phyloP scores from a whole-genome alignment of 2,888 invertebrate genomes.

The Chalcosyrphus nemorum region DNA sequence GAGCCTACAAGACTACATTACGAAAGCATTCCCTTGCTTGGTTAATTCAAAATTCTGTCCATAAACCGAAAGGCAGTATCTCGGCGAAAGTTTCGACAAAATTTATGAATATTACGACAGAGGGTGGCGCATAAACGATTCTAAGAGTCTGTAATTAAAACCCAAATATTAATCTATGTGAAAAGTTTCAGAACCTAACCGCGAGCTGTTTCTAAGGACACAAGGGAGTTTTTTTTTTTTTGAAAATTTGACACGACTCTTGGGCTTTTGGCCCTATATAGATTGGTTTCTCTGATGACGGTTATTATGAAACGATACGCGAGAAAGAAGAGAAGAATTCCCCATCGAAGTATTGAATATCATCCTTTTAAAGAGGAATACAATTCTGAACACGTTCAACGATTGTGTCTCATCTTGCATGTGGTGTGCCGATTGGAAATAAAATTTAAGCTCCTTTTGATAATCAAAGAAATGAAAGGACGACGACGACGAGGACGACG shows the following conservation, averaged over 20 bases:
- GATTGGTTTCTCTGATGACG: not conserved
- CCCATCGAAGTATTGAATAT: not conserved
- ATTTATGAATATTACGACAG: no score
- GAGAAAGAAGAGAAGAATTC: not conserved
- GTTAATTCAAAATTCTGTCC: slow-evolving; percentile 14
- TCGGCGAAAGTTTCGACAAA: not conserved
- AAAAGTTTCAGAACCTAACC: slow-evolving; percentile 41
- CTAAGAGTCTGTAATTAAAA: slow-evolving; percentile 28
- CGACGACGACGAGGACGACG: not conserved
- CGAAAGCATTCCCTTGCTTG: not conserved
- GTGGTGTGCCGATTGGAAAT: slow-evolving; percentile 1
- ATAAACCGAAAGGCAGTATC: slow-evolving; percentile 2
- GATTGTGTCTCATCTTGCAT: slow-evolving; percentile 15
- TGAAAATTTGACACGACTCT: slow-evolving; percentile 33
- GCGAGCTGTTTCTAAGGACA: slow-evolving; percentile 1
- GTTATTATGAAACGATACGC: not conserved
- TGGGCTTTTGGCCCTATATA: not conserved
- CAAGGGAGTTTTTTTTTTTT: not conserved
- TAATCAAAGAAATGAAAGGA: not conserved
- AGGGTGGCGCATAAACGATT: slow-evolving; percentile 5
- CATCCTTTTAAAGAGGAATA: not conserved
- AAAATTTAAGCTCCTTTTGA: slow-evolving; percentile 25
- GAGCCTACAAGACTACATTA: not conserved
- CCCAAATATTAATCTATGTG: slow-evolving; percentile 50
- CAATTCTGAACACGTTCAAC: slow-evolving; percentile 40